Evolutionary conservation across 1,140 invertebrate species (phyloP), one percentile per base, ranked within the genome.

Genomic region (Drosophila persimilis): DNA sequence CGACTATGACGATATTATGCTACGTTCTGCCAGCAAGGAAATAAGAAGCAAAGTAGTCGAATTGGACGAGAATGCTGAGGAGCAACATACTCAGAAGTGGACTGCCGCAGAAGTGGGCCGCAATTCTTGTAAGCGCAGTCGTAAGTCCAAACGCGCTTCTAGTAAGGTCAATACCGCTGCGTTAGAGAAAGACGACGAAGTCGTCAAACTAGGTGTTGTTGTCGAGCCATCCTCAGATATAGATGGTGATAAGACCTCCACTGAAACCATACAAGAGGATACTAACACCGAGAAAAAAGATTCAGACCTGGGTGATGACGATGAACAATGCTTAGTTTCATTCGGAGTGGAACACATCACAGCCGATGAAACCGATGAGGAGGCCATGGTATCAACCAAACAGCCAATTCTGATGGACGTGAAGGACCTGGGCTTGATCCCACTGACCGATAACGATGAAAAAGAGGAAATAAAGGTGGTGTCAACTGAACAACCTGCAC

Each of bases 1-100:
- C 24, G 89, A 90, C 50, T 90, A 90, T 46, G 77, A 71, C 3
- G 85, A 90, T 11, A 90, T 90, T 13, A 73, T 90, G 22, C 13
- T 56, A 29, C 59, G 76, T 9, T 89, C 84, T 7, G 48, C 71
- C 6, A 77, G 58, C 46, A 88, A 85, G 35, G 26, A 9, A 24
- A 55, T 17, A 0, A 41, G 22, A 11, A 41, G 15, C 5, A n/a
- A 8, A 7, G 20, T 0, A 0, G 29, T 41, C 13, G 35, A 3
- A 2, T 50, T 43, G 6, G 24, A 17, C 6, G 55, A 71, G n/a
- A 55, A 39, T 5, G 31, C 57, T 0, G 51, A 74, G 6, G 1
- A 13, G 4, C 31, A 31, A 3, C 41, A 41, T 6, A 17, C 35
- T 0, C 51, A 56, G 0, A 90, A 85, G 54, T 90, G 85, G 77